Evolutionary conservation across 2,888 invertebrate genomes (phyloP), one percentile per base, ranked within the genome.

Genomic region (Eretmocerus hayati): DNA sequence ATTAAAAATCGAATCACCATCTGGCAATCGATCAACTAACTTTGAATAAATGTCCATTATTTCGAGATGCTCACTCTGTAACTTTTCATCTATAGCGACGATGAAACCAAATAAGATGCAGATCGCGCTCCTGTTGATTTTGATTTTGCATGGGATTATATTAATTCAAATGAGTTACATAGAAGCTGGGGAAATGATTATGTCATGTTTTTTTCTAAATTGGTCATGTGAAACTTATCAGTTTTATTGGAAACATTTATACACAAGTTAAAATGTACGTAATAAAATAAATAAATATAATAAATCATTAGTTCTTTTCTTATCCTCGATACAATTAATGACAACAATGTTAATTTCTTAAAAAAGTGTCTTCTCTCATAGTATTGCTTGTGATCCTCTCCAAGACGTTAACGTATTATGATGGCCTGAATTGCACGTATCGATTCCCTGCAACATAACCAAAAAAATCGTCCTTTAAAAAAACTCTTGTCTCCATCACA

Each of bases 331-430:
- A 30, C 13, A 30, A 30, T 30, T 30, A 33, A 33, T 33, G 6
- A 33, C 33, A 33, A 33, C 33, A 33, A 13, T n/a, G 15, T 44
- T 45, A 39, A 13, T n/a, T n/a, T 15, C 32, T 6, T 26, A 26
- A 26, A 11, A 11, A 26, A n/a, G 11, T 26, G 26, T 26, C 26
- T 26, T 26, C 11, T 20, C 20, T 61, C 65, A 71, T 48, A 71
- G 59, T 60, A 71, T 71, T 63, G 76, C 75, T 62, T 77, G 77
- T 44, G 77, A 77, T 58, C 78, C 78, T 63, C 76, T 72, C 78
- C 77, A 78, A 51, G 77, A 76, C 59, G 75, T 73, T 56, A 72
- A 72, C 61, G 67, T 74, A n/a, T n/a, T n/a, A 67, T 62, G 77
- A 66, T 77, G 78, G 57, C 76, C 75, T 33, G 77, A 77, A 50